These are phyloP conservation scores for Montipora capricornis DNA, from an alignment of 64 coral and sea anemone genomes.

Conservation along the genomic window DNA sequence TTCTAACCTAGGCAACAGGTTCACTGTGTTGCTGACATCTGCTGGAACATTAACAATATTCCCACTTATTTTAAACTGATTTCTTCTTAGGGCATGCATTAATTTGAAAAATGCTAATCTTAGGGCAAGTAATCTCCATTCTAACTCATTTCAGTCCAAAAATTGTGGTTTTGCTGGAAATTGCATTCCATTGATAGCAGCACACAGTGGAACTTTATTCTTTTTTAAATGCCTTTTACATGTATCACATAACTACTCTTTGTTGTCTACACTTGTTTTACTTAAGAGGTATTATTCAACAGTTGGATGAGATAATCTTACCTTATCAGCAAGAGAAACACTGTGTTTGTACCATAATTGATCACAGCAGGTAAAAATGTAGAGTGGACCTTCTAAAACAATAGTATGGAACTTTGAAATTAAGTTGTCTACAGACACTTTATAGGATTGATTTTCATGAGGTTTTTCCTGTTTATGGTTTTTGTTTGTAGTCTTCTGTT, in stretches of 20 bases:
- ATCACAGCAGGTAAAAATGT: slow-evolving; percentile 25
- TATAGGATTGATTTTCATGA: not conserved
- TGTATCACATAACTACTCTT: not conserved
- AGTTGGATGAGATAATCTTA: not conserved
- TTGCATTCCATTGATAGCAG: slow-evolving; percentile 28
- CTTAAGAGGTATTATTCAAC: not conserved
- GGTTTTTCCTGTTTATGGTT: not conserved
- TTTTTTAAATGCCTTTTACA: slow-evolving; percentile 9
- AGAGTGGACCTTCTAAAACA: not conserved
- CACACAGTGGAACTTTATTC: slow-evolving; percentile 34
- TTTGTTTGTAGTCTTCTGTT: not conserved
- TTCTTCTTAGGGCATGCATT: no score
- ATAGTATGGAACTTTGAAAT: slow-evolving; percentile 11
- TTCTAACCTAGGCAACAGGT: no score
- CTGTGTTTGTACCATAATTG: slow-evolving; percentile 32
- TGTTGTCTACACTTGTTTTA: not conserved
- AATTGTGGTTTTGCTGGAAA: slow-evolving; percentile 53
- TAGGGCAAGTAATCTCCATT: no score
- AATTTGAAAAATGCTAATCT: no score
- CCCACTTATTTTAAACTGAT: no score
- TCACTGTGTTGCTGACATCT: no score
- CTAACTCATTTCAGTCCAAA: slow-evolving; percentile 14
- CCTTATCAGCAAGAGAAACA: slow-evolving; percentile 21
- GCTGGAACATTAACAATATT: no score
- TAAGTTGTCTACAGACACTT: not conserved